Base-by-base conservation (phyloP, 1,140 invertebrate genomes). In the Drosophila dunni region DNA sequence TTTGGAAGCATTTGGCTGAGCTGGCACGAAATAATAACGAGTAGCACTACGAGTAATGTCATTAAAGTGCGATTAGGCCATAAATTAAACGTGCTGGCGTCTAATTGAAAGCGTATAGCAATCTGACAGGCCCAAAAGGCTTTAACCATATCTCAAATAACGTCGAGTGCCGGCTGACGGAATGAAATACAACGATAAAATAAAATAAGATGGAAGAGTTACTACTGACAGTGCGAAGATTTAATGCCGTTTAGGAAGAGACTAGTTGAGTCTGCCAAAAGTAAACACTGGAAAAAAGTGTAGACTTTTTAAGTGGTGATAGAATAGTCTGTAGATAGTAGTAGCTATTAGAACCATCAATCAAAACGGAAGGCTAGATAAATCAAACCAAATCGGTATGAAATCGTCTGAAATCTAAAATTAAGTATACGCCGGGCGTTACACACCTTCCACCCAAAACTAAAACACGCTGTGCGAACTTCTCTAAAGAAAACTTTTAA, bases 11-110 rank as follows among this genome's bases (percentile, higher is more conserved):
- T 40, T 38, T 56, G 34, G 38, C 17, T 54, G 34, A 36, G 15
- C 34, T 9, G 57, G 9, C 67, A 63, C 67, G 67, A 70, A 36
- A 53, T n/a, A n/a, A n/a, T 58, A 44, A 29, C 24, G 5, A 29
- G 24, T 29, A 29, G 24, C 6, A 29, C 10, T 11, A 17, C 46
- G 13, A 15, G 9, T 34, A 50, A 38, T 54, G 67, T 63, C 67
- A 70, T 63, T 54, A 70, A 53, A 54, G 46, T 63, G 48, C 48
- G 58, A 63, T 70, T 62, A 70, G 58, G 46, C 46, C 63, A 60
- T 60, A 73, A 73, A 73, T 67, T 46, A 15, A 38, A 72, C n/a
- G n/a, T 61, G 48, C 46, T 68, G 65, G 64, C 70, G 34, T 68
- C 34, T 68, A 68, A 68, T 73, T 73, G 64, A 46, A 68, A 40